phyloP scores from a whole-genome alignment of 2,888 invertebrate species.

The Acleris literana region DNA sequence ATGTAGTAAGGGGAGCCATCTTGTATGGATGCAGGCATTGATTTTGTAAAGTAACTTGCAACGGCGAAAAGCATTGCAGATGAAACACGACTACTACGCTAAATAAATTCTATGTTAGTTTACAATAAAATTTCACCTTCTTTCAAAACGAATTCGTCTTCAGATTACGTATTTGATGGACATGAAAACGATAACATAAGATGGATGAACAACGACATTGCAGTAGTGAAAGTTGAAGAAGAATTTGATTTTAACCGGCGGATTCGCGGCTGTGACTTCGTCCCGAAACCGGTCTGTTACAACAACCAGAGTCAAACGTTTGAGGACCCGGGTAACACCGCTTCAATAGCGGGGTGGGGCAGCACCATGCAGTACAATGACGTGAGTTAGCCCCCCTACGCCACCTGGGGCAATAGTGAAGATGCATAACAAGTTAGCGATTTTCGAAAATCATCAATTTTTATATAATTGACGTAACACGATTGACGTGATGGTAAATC shows the following conservation, averaged over 20 bases:
- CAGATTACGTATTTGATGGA: conserved; percentile 65
- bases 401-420: neutral
- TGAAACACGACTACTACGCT: too few relatives aligned
- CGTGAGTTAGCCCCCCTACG: conserved; percentile 42
- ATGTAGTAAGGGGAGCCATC: too few relatives aligned
- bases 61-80: too few relatives aligned
- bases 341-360: conserved; percentile 60
- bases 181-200: conserved; percentile 64
- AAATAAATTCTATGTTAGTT: too few relatives aligned
- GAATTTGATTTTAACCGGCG: conserved; percentile 60
- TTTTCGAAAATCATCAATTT: too few relatives aligned
- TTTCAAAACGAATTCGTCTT: neutral
- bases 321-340: conserved; percentile 51
- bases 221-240: conserved; percentile 61
- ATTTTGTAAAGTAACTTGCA: too few relatives aligned
- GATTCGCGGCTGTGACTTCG: conserved; percentile 58
- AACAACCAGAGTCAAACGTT: conserved; percentile 52
- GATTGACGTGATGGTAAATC: too few relatives aligned
- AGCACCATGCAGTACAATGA: conserved; percentile 53
- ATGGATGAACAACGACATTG: conserved; percentile 70
- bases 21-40: too few relatives aligned
- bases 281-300: conserved; percentile 56
- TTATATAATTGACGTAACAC: too few relatives aligned
- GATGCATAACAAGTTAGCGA: too few relatives aligned
- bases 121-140: too few relatives aligned